Evolutionary conservation across 2,888 invertebrate genomes (phyloP).

Genomic region (Trichopoda pennipes): DNA sequence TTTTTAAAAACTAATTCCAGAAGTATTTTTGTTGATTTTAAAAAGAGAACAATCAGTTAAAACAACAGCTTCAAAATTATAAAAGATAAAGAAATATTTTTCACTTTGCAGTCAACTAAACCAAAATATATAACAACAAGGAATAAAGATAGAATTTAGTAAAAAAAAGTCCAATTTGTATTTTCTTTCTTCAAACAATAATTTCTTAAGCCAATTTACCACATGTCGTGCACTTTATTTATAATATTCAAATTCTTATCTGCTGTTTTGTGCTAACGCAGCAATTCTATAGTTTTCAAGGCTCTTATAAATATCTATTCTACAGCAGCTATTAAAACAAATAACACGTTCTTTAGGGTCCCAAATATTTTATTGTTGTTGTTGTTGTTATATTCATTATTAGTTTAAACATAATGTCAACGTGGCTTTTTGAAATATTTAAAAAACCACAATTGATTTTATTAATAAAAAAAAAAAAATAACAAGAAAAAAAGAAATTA

Average conservation of each 20-base stretch:
- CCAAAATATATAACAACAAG: not conserved
- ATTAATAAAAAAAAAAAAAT: conserved; percentile 29
- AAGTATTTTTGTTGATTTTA: too few species aligned
- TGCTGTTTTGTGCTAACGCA: conserved; percentile 15
- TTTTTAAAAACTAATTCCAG: too few species aligned
- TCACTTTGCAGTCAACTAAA: too few species aligned
- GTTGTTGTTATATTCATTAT: conserved; percentile 8
- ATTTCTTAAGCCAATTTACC: too few species aligned
- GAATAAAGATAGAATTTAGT: not conserved
- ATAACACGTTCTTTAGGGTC: conserved; percentile 8
- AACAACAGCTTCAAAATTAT: too few species aligned
- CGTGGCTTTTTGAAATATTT: conserved; percentile 55
- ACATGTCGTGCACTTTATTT: not conserved
- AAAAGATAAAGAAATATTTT: too few species aligned
- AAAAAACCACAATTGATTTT: conserved; percentile 39
- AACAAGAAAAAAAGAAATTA: not conserved
- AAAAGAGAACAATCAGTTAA: too few species aligned
- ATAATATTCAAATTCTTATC: conserved; percentile 32
- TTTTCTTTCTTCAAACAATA: too few species aligned
- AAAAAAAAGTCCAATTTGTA: not conserved
- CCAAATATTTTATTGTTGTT: not conserved
- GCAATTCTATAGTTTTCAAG: not conserved
- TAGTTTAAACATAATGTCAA: conserved; percentile 52
- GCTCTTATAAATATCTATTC: conserved; percentile 7
- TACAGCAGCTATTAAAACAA: conserved; percentile 1